These are phyloP conservation scores for Hepsetus odoe DNA, from an alignment of 2,113 vertebrate species.

Conservation along the genomic window DNA sequence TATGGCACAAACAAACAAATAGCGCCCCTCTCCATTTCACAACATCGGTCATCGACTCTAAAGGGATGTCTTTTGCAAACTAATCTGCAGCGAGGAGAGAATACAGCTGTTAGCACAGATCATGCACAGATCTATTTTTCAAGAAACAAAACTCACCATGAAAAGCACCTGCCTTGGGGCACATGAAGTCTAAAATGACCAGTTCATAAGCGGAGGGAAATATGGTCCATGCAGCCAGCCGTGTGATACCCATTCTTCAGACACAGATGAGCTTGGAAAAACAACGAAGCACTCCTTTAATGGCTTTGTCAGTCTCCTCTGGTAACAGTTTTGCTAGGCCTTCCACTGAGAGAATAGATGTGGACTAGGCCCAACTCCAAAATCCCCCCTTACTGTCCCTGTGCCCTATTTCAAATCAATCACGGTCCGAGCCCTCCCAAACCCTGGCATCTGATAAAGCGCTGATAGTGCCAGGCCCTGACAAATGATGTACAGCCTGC, in stretches of 20 bases:
- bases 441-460: slow-evolving; percentile 70
- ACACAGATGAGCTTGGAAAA: not conserved
- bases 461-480: slow-evolving; percentile 74
- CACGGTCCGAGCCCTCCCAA: slow-evolving; percentile 63
- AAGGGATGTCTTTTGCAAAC: not conserved
- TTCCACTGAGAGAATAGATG: not conserved
- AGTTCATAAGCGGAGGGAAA: too few species aligned
- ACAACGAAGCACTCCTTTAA: not conserved
- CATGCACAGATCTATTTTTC: too few species aligned
- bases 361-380: not conserved
- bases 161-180: too few species aligned
- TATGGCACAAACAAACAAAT: not conserved
- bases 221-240: too few species aligned
- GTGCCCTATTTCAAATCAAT: slow-evolving; percentile 68
- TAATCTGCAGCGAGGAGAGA: too few species aligned
- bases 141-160: too few species aligned
- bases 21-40: not conserved
- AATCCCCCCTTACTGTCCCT: slow-evolving; percentile 37
- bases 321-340: not conserved
- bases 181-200: too few species aligned
- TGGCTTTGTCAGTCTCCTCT: not conserved
- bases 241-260: not conserved
- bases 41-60: not conserved
- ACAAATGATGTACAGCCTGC: slow-evolving; percentile 80
- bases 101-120: too few species aligned